phyloP scores from a whole-genome alignment of 1,140 invertebrate species.

The Trichomalopsis sarcophagae region DNA sequence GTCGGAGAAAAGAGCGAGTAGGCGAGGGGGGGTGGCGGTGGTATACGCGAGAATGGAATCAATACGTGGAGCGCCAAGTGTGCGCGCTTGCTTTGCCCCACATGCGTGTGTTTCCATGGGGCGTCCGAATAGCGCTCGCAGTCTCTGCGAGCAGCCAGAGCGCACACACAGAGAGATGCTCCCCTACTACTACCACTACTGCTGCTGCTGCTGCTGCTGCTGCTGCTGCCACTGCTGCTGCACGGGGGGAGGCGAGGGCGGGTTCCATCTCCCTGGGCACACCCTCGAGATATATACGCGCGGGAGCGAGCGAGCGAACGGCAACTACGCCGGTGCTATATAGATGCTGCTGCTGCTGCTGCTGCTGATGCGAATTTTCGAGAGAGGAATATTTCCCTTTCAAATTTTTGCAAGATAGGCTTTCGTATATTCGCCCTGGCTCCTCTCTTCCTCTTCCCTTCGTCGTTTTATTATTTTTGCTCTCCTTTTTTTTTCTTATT shows the following conservation, averaged over 20 bases:
- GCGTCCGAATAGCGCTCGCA: slow-evolving; percentile 44
- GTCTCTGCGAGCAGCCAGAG: no score
- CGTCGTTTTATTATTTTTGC: slow-evolving; percentile 4
- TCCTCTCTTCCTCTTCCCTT: not conserved
- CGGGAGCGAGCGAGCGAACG: slow-evolving; percentile 21
- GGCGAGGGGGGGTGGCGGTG: not conserved
- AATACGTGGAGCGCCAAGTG: slow-evolving; percentile 50
- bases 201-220: not conserved
- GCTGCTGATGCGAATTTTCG: slow-evolving; percentile 54
- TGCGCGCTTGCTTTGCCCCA: slow-evolving; percentile 42
- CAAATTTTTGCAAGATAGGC: slow-evolving; percentile 55
- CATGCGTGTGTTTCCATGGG: slow-evolving; percentile 51
- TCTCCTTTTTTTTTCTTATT: slow-evolving; percentile 37
- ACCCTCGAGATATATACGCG: slow-evolving; percentile 52
- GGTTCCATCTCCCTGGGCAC: slow-evolving; percentile 54
- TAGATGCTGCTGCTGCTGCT: slow-evolving; percentile 5
- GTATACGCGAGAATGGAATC: slow-evolving; percentile 48
- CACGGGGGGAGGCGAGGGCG: slow-evolving; percentile 48
- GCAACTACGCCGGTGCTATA: slow-evolving; percentile 22
- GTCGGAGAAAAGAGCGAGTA: slow-evolving; percentile 15
- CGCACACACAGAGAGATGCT: slow-evolving; percentile 1
- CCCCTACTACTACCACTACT: slow-evolving; percentile 18
- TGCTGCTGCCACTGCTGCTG: not conserved
- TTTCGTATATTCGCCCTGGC: slow-evolving; percentile 39
- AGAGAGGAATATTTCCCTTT: slow-evolving; percentile 56